Conservation (phyloP, 2,113 vertebrate genomes). For the Bos javanicus region DNA sequence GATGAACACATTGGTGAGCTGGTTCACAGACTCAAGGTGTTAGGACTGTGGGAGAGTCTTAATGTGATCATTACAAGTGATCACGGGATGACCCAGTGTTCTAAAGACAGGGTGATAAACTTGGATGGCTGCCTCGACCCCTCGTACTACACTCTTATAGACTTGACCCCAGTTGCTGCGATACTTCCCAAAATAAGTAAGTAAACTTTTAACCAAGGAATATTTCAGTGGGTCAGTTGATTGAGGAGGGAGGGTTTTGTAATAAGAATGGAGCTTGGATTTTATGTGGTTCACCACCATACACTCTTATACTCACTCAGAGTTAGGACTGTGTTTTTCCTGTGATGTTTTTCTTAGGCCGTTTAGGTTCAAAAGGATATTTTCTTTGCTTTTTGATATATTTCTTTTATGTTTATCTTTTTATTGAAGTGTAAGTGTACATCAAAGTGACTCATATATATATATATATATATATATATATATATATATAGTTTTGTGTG, state of each 20-base stretch:
- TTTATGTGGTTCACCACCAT: neutral
- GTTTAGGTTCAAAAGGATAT: neutral
- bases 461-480: neutral
- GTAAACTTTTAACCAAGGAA: conserved; percentile 50
- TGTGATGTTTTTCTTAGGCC: neutral
- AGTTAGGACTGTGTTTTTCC: no score
- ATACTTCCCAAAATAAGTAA: conserved; percentile 87
- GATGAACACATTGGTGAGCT: conserved; percentile 89
- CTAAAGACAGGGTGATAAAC: conserved; percentile 84
- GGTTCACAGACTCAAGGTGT: conserved; percentile 81
- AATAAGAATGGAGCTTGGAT: neutral
- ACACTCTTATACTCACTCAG: neutral
- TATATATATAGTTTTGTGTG: neutral
- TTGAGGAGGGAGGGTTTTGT: neutral
- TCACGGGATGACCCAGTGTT: conserved; percentile 97
- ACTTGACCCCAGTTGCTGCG: conserved; percentile 87
- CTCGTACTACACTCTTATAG: conserved; percentile 85
- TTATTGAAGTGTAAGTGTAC: neutral
- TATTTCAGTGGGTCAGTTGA: neutral
- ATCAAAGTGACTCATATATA: neutral
- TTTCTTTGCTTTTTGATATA: neutral
- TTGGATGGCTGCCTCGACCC: conserved; percentile 86
- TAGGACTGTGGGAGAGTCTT: conserved; percentile 88
- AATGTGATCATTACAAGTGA: conserved; percentile 96
- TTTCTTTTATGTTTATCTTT: neutral